Evolutionary conservation across 2,797 vertebrate species (phyloP).

Genomic region (Protonibea diacanthus): DNA sequence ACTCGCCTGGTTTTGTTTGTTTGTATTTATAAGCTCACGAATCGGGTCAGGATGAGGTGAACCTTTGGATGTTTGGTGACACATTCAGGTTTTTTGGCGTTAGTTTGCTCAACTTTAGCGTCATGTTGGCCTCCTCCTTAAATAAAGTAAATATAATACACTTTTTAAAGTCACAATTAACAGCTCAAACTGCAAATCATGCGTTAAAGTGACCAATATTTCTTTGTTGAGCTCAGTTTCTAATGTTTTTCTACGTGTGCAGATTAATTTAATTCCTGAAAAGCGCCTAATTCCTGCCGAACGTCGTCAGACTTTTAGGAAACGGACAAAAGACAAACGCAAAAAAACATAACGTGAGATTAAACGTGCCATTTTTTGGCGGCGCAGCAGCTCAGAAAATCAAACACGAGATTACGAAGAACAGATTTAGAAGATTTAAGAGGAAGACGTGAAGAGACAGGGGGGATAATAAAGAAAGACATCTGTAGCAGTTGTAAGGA

Average conservation of each 20-base stretch:
- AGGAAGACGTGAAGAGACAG: constrained; percentile 57
- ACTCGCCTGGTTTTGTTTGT: too few species aligned
- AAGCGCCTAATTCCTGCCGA: constrained; percentile 11
- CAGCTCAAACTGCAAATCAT: not conserved
- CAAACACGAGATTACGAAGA: constrained; percentile 68
- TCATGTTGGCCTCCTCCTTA: not conserved
- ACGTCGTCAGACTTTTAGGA: constrained; percentile 28
- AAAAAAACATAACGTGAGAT: constrained; percentile 75
- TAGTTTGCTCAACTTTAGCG: not conserved
- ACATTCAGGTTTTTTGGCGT: not conserved
- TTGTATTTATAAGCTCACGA: too few species aligned
- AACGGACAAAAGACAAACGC: constrained; percentile 45
- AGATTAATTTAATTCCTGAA: constrained; percentile 33
- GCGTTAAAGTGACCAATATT: not conserved
- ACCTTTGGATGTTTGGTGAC: not conserved
- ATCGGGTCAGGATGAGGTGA: not conserved
- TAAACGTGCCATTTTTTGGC: constrained; percentile 65
- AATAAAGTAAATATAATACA: not conserved
- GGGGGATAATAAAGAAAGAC: constrained; percentile 82
- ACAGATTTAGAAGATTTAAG: constrained; percentile 73
- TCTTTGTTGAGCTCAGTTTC: not conserved
- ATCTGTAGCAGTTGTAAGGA: constrained; percentile 82
- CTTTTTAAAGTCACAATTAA: too few species aligned
- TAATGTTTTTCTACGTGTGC: not conserved
- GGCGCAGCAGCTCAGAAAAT: constrained; percentile 36